These are phyloP conservation scores for Abramis brama DNA, from an alignment of 2,113 vertebrate genomes.

Conservation along the genomic window DNA sequence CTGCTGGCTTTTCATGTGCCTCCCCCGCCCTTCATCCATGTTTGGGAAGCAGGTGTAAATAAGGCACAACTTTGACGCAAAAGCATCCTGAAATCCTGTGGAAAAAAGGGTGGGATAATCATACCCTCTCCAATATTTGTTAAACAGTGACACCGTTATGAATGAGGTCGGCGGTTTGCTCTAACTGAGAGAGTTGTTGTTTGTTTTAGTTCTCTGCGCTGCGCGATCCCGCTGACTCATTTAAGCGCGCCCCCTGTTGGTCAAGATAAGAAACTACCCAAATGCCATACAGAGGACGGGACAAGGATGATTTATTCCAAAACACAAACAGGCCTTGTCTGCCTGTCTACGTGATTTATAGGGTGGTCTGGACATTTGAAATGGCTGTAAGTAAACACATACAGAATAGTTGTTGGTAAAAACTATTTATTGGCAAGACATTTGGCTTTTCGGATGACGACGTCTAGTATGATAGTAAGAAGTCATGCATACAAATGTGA, in stretches of 20 bases:
- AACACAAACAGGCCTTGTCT: neutral
- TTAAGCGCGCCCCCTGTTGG: constrained; percentile 35
- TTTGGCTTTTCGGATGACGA: constrained; percentile 11
- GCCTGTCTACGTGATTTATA: neutral
- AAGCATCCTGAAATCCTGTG: constrained; percentile 52
- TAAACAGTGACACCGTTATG: neutral
- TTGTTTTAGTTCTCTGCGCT: neutral
- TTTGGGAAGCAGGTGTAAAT: constrained; percentile 67
- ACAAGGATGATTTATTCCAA: neutral
- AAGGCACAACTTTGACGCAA: constrained; percentile 58
- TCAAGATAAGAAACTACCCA: neutral
- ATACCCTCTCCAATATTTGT: constrained; percentile 25
- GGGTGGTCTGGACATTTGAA: neutral
- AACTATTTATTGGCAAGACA: constrained; percentile 38
- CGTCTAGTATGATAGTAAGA: constrained; percentile 15
- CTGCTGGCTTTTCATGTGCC: constrained; percentile 52
- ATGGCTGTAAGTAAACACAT: neutral
- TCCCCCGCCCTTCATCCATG: constrained; percentile 22
- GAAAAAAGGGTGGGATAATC: neutral
- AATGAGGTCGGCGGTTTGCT: neutral
- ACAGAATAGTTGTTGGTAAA: neutral
- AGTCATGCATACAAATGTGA: constrained; percentile 39
- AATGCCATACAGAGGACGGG: neutral
- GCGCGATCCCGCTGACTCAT: neutral
- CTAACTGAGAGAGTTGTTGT: neutral